Percentiles rank a stretch among this genome's conserved stretches.
Conservation (phyloP, 2,888 invertebrate species). For the Plebejus melissa region DNA sequence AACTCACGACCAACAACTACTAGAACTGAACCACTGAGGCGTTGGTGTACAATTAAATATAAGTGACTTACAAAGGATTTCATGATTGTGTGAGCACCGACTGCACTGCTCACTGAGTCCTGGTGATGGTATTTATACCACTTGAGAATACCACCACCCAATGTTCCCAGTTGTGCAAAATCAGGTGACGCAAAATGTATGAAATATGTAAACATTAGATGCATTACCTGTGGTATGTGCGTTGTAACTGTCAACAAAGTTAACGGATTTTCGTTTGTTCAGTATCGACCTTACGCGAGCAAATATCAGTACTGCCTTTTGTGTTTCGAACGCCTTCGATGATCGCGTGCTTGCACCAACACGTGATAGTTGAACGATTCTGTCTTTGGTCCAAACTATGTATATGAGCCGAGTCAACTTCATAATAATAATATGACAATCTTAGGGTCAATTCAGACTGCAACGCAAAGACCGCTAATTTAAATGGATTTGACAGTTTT, state of each 20-base stretch:
- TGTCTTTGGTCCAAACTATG: background rate
- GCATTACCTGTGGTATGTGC: constrained; percentile 67
- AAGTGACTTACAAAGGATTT: constrained; percentile 68
- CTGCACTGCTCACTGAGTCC: constrained; percentile 61
- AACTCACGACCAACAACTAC: background rate
- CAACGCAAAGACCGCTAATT: too few species aligned
- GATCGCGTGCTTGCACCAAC: background rate
- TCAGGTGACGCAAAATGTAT: constrained; percentile 69
- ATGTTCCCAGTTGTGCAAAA: constrained; percentile 63
- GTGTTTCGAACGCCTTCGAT: background rate
- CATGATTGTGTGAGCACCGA: constrained; percentile 51
- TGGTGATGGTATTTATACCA: constrained; percentile 71
- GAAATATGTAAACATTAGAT: constrained; percentile 74
- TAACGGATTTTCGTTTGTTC: constrained; percentile 64
- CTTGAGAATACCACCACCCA: constrained; percentile 61
- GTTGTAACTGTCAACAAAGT: constrained; percentile 68
- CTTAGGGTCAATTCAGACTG: too few species aligned
- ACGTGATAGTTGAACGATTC: background rate
- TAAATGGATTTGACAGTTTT: too few species aligned
- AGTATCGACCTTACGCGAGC: constrained; percentile 49
- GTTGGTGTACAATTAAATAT: background rate
- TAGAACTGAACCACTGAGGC: background rate
- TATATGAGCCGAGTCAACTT: background rate
- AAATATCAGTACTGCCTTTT: constrained; percentile 24
- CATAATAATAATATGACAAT: too few species aligned